Percentiles rank a stretch among this genome's conserved stretches.
Conservation (phyloP, 2,113 vertebrate genomes). For the Calyptommatus sinebrachiatus region DNA sequence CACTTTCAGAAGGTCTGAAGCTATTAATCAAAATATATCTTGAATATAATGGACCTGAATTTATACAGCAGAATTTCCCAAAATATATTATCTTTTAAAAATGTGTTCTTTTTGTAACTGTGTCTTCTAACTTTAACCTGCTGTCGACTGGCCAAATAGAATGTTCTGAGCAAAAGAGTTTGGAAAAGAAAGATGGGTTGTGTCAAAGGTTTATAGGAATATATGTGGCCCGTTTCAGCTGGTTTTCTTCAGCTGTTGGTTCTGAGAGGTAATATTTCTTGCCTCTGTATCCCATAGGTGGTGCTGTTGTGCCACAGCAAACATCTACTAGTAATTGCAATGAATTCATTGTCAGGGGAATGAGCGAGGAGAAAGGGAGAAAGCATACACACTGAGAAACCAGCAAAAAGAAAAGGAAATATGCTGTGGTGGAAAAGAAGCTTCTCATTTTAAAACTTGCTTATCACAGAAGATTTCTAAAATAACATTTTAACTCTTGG, state of each 20-base stretch:
- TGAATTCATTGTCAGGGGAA: rapidly evolving
- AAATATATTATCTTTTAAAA: constrained; percentile 18
- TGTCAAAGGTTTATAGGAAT: constrained; percentile 29
- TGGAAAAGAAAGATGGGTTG: not conserved
- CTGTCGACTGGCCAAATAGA: constrained; percentile 8
- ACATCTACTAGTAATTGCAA: not conserved
- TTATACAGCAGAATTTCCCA: constrained; percentile 33
- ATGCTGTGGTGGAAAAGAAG: not conserved
- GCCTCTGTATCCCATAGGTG: constrained; percentile 58
- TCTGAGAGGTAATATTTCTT: not conserved
- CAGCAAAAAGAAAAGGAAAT: constrained; percentile 1
- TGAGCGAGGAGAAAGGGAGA: not conserved
- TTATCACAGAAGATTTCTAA: constrained; percentile 32
- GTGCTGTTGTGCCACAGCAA: constrained; percentile 58
- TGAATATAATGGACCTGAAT: constrained; percentile 10
- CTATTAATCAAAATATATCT: constrained; percentile 33
- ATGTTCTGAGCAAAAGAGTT: constrained; percentile 27
- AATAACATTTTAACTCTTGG: constrained; percentile 31
- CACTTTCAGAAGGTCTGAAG: constrained; percentile 25
- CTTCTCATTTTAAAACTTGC: constrained; percentile 46
- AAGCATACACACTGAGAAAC: not conserved
- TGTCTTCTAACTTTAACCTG: constrained; percentile 10
- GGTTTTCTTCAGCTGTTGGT: not conserved
- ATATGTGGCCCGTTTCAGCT: not conserved
- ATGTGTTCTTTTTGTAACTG: constrained; percentile 11